phyloP scores from a whole-genome alignment of 2,113 vertebrate genomes.

The Anser brachyrhynchus region DNA sequence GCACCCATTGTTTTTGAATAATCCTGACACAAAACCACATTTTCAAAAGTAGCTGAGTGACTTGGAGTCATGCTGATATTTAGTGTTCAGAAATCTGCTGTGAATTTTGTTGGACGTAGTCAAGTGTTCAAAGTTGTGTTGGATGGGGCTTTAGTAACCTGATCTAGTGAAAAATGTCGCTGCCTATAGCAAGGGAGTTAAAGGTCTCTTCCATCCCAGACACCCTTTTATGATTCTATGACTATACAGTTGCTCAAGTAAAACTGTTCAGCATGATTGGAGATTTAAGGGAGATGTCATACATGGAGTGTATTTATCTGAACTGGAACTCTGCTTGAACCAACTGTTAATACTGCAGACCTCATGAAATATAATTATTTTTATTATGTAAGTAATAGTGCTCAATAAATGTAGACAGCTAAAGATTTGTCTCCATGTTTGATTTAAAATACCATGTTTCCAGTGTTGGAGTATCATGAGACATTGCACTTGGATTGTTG shows the following conservation, averaged over 20 bases:
- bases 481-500: neutral
- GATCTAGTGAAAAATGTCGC: neutral
- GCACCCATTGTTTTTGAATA: neutral
- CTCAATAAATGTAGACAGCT: neutral
- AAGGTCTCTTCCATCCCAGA: neutral
- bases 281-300: neutral
- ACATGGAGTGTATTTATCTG: neutral
- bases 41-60: neutral
- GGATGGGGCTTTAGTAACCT: neutral
- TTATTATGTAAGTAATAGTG: neutral
- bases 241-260: neutral
- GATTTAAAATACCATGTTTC: neutral
- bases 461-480: neutral
- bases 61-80: neutral
- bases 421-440: neutral
- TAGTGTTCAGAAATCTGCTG: neutral
- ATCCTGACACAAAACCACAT: neutral
- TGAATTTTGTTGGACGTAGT: neutral
- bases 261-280: neutral
- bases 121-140: neutral
- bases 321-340: neutral
- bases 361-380: neutral
- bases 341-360: neutral
- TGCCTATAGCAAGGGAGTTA: neutral
- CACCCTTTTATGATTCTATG: neutral